These are phyloP conservation scores for Rhinophrynus dorsalis DNA, from an alignment of 2,797 vertebrate species.

Conservation along the genomic window DNA sequence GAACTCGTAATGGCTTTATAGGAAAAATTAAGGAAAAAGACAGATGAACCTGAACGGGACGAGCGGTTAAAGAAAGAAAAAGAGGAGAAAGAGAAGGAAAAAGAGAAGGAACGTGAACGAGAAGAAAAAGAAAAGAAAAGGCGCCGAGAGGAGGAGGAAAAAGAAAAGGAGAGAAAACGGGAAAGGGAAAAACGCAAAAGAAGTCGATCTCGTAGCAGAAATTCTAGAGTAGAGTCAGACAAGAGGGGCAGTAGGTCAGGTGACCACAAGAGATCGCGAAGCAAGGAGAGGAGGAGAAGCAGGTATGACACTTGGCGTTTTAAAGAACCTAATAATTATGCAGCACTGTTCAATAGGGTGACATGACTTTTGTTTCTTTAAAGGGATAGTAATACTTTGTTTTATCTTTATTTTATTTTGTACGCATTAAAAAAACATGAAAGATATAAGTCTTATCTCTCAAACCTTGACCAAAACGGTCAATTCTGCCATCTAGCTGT, in stretches of 20 bases:
- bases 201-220: slow-evolving; percentile 90
- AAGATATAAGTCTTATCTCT: no score
- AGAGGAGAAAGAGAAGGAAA: slow-evolving; percentile 79
- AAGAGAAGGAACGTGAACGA: slow-evolving; percentile 72
- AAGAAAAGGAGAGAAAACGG: slow-evolving; percentile 72
- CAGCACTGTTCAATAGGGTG: no score
- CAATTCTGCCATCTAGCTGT: no score
- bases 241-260: slow-evolving; percentile 88
- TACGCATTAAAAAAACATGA: no score
- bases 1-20: no score
- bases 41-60: slow-evolving; percentile 85
- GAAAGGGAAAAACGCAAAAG: slow-evolving; percentile 82
- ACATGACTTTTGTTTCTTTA: no score
- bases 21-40: slow-evolving; percentile 78
- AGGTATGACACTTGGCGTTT: slow-evolving; percentile 64
- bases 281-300: slow-evolving; percentile 92
- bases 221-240: slow-evolving; percentile 90
- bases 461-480: no score
- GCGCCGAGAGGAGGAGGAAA: slow-evolving; percentile 72
- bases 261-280: slow-evolving; percentile 90
- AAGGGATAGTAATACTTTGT: no score
- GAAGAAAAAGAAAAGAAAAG: slow-evolving; percentile 74
- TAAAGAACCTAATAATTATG: no score
- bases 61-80: slow-evolving; percentile 86
- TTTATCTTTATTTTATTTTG: no score